phyloP scores from a whole-genome alignment of 2,113 vertebrate species.

The Phyllostomus hastatus region DNA sequence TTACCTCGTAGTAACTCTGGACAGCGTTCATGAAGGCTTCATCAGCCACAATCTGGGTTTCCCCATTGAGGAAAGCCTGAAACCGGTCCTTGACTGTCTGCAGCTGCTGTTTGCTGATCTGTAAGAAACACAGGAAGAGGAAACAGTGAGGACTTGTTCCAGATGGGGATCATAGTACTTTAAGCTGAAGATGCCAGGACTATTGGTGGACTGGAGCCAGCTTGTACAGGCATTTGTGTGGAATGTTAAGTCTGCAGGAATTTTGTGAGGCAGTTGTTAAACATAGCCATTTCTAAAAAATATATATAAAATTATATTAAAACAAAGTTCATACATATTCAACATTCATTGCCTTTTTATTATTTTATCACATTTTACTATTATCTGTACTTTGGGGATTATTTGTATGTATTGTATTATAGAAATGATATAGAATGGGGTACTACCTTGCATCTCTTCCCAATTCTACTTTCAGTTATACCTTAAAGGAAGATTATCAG shows the following conservation, averaged over 20 bases:
- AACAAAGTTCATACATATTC: neutral
- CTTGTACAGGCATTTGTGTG: rapidly evolving
- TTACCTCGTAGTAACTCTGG: constrained; percentile 98
- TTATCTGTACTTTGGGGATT: neutral
- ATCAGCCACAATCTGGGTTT: constrained; percentile 98
- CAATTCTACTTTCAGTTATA: neutral
- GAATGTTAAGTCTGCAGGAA: neutral
- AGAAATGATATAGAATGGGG: neutral
- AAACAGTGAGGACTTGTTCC: neutral
- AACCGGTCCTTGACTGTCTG: constrained; percentile 98
- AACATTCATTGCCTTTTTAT: neutral
- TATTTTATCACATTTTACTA: neutral
- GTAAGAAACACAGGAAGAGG: constrained; percentile 61
- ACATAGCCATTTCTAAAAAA: neutral
- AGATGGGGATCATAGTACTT: neutral
- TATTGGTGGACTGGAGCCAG: rapidly evolving
- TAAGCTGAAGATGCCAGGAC: neutral
- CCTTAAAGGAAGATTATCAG: neutral
- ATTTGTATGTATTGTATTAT: neutral
- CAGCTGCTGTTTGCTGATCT: constrained; percentile 98
- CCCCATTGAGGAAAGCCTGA: constrained; percentile 96
- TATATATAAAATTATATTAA: neutral
- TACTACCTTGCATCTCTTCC: neutral
- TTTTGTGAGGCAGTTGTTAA: neutral
- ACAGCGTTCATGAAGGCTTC: constrained; percentile 99